Evolutionary conservation across 2,888 invertebrate genomes (phyloP), one percentile per base, ranked within the genome.

Genomic region (Trissolcus japonicus): DNA sequence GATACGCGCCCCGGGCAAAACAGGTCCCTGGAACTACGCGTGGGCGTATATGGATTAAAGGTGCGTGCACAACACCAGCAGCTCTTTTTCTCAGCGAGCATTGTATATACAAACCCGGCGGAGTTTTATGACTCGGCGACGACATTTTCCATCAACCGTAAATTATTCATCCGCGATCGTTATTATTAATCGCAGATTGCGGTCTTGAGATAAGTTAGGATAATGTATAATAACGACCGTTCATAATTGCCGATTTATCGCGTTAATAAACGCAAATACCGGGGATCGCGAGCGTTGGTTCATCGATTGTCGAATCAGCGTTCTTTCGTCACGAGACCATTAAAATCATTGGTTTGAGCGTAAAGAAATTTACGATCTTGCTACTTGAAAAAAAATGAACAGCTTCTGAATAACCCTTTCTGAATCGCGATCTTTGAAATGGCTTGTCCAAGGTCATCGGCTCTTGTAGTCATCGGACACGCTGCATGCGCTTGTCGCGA

Each of bases 1-100:
- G 82, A 84, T 81, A 82, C 80, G 82, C 76, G 79, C 78, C 78
- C 82, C 80, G 80, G 80, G 80, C 81, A 81, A 83, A 85, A 84
- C 84, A 82, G 83, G 84, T 85, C 83, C 81, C 71, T 35, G 79
- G 77, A 78, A 71, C 71, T 53, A 66, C 71, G 82, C 81, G 85
- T 85, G 82, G 85, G 85, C 83, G 85, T 85, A 82, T 74, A 77
- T 75, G 69, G 78, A 79, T 71, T 80, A 54, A 74, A 76, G 71
- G 62, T 56, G 54, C 71, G 69, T 75, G 73, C 79, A 77, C 77
- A 80, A 53, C 6, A 59, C 16, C 17, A 4, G 21, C 13, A 13
- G 21, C 11, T 13, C n/a, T 29, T n/a, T 46, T 46, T 46, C 16
- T 46, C 46, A 25, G 25, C 4, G 25, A 19, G 19, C 2, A 19